Base-by-base conservation (phyloP, 2,888 invertebrate genomes). In the Caenorhabditis zanzibari region DNA sequence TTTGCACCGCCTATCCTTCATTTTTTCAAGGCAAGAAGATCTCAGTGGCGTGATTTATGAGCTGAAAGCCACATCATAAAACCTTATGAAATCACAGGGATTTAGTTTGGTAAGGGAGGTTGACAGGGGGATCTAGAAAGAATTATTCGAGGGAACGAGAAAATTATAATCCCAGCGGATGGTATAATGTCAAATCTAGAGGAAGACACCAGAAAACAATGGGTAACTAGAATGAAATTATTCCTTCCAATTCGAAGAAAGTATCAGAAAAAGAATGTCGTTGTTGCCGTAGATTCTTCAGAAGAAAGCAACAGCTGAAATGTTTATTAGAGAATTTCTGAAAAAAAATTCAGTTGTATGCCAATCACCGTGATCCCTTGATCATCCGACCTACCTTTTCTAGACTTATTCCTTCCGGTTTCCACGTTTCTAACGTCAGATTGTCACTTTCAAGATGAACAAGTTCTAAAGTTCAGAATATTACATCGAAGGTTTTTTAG, bases 1-100 rank as follows among this genome's bases (percentile, higher is more conserved):
- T 61, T 72, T 61, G 66, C 75, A 66, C 75, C 75, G 47, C 75
- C 75, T 44, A 64, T 66, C 58, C 35, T 28, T 54, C 52, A 24
- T 16, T 32, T 74, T 74, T 74, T 58, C n/a, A 12, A 35, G 28
- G 26, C 10, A 26, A 28, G 32, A 47, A 22, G 47, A 49, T 56
- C 58, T 56, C 44, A 58, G 47, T 72, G 72, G 35, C 49, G 72
- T 59, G 49, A 49, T 68, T 68, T 68, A 68, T 38, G 56, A 24
- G 26, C 10, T 35, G n/a, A 28, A 24, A 24, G 26, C 69, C 56
- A n/a, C 69, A 44, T 58, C 69, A 66, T 66, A 49, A 66, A 52
- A n/a, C 38, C 59, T 59, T 59, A 19, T 41, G 61, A 61, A 61
- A 58, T 58, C 58, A 58, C 10, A 28, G 41, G 61, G n/a, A 16